These are phyloP conservation scores for Glyphotaelius pellucidus DNA, from an alignment of 2,888 invertebrate genomes.

Conservation along the genomic window DNA sequence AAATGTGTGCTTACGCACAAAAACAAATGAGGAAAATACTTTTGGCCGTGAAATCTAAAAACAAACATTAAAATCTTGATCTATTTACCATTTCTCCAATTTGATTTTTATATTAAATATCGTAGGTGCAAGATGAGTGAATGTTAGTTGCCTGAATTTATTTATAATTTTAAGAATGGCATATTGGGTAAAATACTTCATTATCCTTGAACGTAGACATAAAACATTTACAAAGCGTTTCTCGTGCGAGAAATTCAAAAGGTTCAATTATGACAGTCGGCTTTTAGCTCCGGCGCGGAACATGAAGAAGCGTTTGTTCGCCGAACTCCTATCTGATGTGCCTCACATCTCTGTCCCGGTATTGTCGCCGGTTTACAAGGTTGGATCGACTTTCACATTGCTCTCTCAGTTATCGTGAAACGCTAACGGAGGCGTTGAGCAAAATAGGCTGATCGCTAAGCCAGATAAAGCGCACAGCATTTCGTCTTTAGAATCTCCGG, in stretches of 20 bases:
- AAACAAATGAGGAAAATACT: too few relatives aligned
- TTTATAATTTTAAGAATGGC: not conserved
- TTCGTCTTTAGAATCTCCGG: not conserved
- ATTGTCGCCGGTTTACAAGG: not conserved
- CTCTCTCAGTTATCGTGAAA: not conserved
- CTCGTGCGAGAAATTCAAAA: not conserved
- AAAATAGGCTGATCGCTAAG: slow-evolving; percentile 16
- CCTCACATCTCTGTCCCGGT: slow-evolving; percentile 4
- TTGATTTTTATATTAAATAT: too few relatives aligned
- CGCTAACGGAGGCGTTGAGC: not conserved
- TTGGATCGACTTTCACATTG: slow-evolving; percentile 4
- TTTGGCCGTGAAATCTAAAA: too few relatives aligned
- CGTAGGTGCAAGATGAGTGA: too few relatives aligned
- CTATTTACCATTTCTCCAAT: too few relatives aligned
- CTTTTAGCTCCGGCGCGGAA: not conserved
- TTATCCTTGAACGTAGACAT: not conserved
- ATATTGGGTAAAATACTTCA: not conserved
- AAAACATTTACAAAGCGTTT: not conserved
- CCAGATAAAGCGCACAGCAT: not conserved
- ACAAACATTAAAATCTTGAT: too few relatives aligned
- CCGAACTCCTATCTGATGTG: slow-evolving; percentile 8
- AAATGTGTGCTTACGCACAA: too few relatives aligned
- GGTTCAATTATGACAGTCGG: slow-evolving; percentile 15
- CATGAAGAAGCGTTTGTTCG: not conserved
- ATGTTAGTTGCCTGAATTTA: too few relatives aligned